Evolutionary conservation across 2,797 vertebrate species (phyloP).

Genomic region (Melanotaenia pygmaea): DNA sequence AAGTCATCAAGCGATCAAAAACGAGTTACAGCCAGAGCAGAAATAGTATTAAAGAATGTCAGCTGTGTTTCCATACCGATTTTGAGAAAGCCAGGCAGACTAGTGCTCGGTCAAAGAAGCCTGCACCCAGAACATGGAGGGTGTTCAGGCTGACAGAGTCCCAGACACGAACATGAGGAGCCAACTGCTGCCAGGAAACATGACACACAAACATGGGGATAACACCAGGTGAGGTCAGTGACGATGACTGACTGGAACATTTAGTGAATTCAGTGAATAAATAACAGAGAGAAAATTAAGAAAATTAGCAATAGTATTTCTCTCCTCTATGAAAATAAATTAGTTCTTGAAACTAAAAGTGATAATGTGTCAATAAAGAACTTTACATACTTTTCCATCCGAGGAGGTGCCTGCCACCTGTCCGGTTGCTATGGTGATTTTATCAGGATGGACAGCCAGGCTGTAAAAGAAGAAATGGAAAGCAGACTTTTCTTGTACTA

Average conservation of each 20-base stretch:
- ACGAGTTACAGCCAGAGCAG: not conserved
- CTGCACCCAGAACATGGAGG: conserved; percentile 91
- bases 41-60: not conserved
- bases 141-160: conserved; percentile 97
- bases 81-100: conserved; percentile 98
- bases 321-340: conserved; percentile 2
- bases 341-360: conserved; percentile 3
- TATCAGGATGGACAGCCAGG: conserved; percentile 97
- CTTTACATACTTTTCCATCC: conserved; percentile 93
- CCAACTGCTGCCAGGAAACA: conserved; percentile 85
- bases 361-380: conserved; percentile 14
- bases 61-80: conserved; percentile 85
- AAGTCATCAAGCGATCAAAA: not conserved
- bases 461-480: conserved; percentile 68
- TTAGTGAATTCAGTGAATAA: conserved; percentile 12
- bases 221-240: conserved; percentile 13
- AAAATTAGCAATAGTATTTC: not conserved
- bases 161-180: conserved; percentile 96
- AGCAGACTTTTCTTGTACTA: conserved; percentile 15
- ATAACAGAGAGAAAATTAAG: not conserved
- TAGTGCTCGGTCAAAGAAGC: conserved; percentile 94
- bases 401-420: conserved; percentile 97
- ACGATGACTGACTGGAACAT: not conserved
- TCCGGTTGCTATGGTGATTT: conserved; percentile 99
- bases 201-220: conserved; percentile 13